These are phyloP conservation scores for Strigops habroptila DNA, from an alignment of 2,113 vertebrate genomes.

Conservation along the genomic window DNA sequence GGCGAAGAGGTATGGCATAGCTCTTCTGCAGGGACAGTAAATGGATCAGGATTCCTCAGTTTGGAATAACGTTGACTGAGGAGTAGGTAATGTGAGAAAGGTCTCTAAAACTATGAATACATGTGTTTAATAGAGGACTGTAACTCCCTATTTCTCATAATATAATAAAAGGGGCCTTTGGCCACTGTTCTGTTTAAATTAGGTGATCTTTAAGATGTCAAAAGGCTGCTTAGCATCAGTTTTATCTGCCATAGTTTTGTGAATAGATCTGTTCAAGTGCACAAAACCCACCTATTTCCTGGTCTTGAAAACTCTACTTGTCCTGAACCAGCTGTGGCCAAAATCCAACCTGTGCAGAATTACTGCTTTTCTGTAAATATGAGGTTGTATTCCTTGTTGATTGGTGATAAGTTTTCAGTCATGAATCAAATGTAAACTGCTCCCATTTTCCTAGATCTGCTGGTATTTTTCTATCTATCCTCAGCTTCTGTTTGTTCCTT, in stretches of 20 bases:
- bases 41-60: background rate
- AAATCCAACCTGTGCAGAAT: background rate
- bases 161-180: background rate
- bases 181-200: background rate
- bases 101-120: background rate
- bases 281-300: background rate
- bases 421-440: background rate
- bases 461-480: background rate
- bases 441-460: background rate
- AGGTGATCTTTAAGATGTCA: background rate
- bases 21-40: background rate
- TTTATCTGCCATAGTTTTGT: background rate
- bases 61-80: background rate
- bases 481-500: background rate
- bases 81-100: background rate
- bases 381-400: background rate
- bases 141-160: background rate
- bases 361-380: background rate
- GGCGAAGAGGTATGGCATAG: background rate
- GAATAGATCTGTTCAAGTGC: background rate
- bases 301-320: background rate
- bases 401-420: background rate
- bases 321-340: background rate
- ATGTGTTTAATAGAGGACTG: background rate
- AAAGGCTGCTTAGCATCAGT: background rate